Evolutionary conservation across 2,113 vertebrate genomes (phyloP).

Genomic region (Eublepharis macularius): DNA sequence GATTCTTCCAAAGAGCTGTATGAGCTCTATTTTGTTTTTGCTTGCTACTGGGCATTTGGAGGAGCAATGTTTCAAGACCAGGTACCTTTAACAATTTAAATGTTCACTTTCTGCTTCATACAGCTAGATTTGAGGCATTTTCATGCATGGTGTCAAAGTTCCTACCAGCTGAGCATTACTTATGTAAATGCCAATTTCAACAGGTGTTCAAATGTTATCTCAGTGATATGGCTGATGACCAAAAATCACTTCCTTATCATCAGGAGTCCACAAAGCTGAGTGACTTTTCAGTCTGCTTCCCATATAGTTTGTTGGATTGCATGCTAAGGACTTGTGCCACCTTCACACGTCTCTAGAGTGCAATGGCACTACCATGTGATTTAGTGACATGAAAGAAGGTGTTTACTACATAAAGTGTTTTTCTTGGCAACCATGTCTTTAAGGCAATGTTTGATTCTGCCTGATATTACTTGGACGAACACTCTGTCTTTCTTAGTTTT

Average conservation of each 20-base stretch:
- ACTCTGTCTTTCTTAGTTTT: not conserved
- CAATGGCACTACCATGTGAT: not conserved
- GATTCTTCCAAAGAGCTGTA: conserved; percentile 79
- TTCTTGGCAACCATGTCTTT: not conserved
- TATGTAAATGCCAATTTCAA: not conserved
- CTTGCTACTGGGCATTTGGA: conserved; percentile 80
- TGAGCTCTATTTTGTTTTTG: conserved; percentile 78
- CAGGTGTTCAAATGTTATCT: not conserved
- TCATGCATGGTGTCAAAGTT: not conserved
- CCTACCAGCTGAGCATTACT: not conserved
- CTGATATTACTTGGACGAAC: not conserved
- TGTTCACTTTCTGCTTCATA: not conserved
- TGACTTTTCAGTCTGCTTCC: not conserved
- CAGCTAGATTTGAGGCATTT: not conserved
- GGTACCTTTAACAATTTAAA: conserved; percentile 55
- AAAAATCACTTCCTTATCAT: not conserved
- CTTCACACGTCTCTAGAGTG: not conserved
- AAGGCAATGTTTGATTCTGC: not conserved
- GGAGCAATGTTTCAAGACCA: conserved; percentile 81
- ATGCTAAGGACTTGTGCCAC: too few relatives aligned
- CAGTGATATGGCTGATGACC: not conserved
- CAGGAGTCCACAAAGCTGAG: not conserved
- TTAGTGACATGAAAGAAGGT: not conserved
- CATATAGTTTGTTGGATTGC: not conserved
- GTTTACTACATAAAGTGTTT: not conserved